Evolutionary conservation across 2,113 vertebrate species (phyloP).

Genomic region (Coturnix japonica): DNA sequence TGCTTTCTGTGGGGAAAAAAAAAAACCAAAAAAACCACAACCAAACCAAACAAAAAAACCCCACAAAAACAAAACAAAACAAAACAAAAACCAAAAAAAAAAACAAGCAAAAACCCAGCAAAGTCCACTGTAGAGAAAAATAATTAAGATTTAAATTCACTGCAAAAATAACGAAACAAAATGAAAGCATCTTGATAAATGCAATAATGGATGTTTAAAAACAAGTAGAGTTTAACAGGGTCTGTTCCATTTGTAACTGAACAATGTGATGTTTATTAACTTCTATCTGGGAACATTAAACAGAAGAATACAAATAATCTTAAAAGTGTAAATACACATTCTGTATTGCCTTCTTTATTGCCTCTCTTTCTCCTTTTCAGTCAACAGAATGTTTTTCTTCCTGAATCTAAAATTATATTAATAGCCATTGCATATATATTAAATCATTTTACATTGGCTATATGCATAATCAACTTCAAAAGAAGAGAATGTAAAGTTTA

Average conservation of each 20-base stretch:
- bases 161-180: not conserved
- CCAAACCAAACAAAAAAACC: too few species aligned
- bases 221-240: not conserved
- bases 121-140: not conserved
- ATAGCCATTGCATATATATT: not conserved
- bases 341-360: not conserved
- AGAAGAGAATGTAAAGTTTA: not conserved
- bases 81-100: too few species aligned
- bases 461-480: not conserved
- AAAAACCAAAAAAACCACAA: not conserved
- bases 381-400: not conserved
- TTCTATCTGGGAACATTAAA: not conserved
- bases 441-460: not conserved
- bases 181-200: not conserved
- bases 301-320: not conserved
- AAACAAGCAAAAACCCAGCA: too few species aligned
- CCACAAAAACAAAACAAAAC: too few species aligned
- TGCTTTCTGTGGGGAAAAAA: not conserved
- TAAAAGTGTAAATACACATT: not conserved
- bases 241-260: not conserved
- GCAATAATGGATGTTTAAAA: not conserved
- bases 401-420: not conserved
- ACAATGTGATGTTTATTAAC: not conserved
- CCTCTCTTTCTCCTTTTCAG: not conserved
- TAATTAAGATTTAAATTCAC: not conserved